phyloP scores from a whole-genome alignment of 1,140 invertebrate genomes.

The Zelostemma sp. region DNA sequence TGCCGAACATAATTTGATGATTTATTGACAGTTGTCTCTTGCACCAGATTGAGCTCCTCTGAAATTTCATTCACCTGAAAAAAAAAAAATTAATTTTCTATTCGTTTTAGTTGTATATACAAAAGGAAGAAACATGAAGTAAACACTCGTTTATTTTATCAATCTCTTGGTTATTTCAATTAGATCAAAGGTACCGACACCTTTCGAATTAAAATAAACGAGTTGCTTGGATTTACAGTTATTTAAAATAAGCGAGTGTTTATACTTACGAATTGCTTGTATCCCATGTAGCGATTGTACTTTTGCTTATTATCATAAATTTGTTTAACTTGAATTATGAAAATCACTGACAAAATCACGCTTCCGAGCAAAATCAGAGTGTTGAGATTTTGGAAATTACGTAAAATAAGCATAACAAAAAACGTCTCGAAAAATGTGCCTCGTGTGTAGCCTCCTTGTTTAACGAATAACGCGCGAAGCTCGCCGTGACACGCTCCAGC shows the following conservation, averaged over 20 bases:
- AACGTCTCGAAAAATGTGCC: too few relatives aligned
- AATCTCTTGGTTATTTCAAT: too few relatives aligned
- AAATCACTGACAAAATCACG: constrained; percentile 61
- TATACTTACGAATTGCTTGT: constrained; percentile 69
- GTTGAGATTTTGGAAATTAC: constrained; percentile 62
- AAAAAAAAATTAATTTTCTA: constrained; percentile 16
- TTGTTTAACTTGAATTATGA: constrained; percentile 68
- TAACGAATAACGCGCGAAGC: too few relatives aligned
- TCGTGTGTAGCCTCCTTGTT: too few relatives aligned
- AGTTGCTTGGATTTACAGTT: too few relatives aligned
- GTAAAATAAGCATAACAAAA: constrained; percentile 61
- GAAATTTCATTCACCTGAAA: constrained; percentile 70
- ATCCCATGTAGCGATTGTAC: constrained; percentile 63
- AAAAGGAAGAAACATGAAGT: background rate
- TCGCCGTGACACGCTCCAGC: too few relatives aligned
- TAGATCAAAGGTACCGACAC: constrained; percentile 10
- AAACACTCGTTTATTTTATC: constrained; percentile 3
- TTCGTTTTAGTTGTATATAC: constrained; percentile 6
- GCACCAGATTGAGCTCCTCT: constrained; percentile 64
- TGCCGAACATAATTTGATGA: constrained; percentile 61
- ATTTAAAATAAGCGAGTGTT: constrained; percentile 1
- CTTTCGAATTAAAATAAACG: too few relatives aligned
- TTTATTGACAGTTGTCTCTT: constrained; percentile 68
- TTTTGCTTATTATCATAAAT: constrained; percentile 68
- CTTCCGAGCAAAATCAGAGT: constrained; percentile 57